Evolutionary conservation across 2,113 vertebrate genomes (phyloP).

Genomic region (Mobula birostris): DNA sequence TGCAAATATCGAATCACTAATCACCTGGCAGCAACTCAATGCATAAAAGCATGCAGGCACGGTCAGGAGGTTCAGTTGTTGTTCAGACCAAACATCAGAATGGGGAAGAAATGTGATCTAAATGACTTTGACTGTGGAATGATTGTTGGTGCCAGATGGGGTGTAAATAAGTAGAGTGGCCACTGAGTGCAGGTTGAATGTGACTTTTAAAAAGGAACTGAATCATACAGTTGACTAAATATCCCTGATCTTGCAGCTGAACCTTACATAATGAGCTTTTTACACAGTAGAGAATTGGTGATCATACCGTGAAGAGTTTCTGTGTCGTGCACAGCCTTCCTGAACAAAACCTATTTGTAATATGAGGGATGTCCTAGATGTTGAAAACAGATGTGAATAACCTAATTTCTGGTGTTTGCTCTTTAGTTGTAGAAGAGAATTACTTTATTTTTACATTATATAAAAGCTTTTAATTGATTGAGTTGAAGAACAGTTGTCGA

Average conservation of each 20-base stretch:
- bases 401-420: conserved; percentile 18
- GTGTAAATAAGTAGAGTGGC: too few relatives aligned
- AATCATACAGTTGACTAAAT: neutral
- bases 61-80: too few relatives aligned
- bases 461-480: conserved; percentile 26
- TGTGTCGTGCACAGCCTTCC: neutral
- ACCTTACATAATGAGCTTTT: neutral
- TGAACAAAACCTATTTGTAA: neutral
- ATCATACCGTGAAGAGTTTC: neutral
- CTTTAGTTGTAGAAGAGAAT: neutral
- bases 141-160: too few relatives aligned
- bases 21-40: too few relatives aligned
- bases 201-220: neutral
- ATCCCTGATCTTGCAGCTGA: neutral
- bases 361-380: neutral
- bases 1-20: too few relatives aligned
- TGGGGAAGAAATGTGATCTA: too few relatives aligned
- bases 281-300: neutral
- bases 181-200: neutral
- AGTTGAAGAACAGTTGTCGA: neutral
- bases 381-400: conserved; percentile 1
- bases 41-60: too few relatives aligned
- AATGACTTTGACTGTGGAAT: too few relatives aligned
- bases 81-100: too few relatives aligned
- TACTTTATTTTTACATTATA: neutral